Conservation (phyloP, 2,888 invertebrate genomes). For the Pelosia muscerda region DNA sequence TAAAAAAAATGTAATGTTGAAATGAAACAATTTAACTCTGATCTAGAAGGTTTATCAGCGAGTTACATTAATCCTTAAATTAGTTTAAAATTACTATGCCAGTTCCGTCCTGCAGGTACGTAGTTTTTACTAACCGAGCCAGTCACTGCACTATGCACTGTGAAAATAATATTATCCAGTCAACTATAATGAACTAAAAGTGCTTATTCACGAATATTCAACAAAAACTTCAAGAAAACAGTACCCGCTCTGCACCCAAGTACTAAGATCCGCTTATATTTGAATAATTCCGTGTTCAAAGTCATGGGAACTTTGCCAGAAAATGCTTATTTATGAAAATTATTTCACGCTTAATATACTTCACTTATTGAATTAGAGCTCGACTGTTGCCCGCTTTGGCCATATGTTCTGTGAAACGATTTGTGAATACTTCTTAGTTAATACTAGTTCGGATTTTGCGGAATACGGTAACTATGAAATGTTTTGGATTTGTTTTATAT, state of each 20-base stretch:
- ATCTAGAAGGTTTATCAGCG: background rate
- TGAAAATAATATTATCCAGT: constrained; percentile 10
- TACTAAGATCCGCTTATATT: constrained; percentile 55
- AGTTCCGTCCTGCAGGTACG: background rate
- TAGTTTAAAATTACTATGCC: background rate
- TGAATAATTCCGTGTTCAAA: constrained; percentile 52
- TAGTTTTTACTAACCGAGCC: background rate
- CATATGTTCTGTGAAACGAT: constrained; percentile 21
- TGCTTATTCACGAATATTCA: constrained; percentile 41
- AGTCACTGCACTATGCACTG: background rate
- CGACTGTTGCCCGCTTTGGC: constrained; percentile 27
- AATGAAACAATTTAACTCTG: too few relatives aligned
- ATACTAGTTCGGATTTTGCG: background rate
- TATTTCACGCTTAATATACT: constrained; percentile 42
- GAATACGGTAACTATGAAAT: too few relatives aligned
- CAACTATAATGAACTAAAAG: constrained; percentile 25
- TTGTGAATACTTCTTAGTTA: background rate
- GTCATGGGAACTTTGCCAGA: constrained; percentile 48
- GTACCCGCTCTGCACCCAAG: constrained; percentile 46
- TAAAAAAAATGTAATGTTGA: too few relatives aligned
- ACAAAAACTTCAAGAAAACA: constrained; percentile 41
- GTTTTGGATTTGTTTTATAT: too few relatives aligned
- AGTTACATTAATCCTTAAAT: background rate
- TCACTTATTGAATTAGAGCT: constrained; percentile 44
- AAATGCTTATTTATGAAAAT: constrained; percentile 57